Conservation (phyloP, 2,113 vertebrate species). For the Stegastes partitus region DNA sequence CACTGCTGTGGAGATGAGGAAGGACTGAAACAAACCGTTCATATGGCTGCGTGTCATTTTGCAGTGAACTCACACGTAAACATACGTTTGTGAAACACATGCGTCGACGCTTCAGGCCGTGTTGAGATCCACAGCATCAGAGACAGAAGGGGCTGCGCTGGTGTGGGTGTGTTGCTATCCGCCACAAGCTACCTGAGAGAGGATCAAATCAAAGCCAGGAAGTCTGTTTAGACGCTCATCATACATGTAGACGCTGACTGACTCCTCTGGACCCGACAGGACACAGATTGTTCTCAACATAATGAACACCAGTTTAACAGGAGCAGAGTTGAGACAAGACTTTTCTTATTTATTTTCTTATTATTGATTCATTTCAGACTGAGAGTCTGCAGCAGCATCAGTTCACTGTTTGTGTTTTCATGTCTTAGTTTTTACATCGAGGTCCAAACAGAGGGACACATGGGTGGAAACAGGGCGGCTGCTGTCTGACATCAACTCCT, state of each 20-base stretch:
- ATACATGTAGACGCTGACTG: not conserved
- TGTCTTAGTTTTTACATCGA: not conserved
- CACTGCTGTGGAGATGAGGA: no score
- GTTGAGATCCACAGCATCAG: conserved; percentile 29
- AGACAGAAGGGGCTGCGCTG: conserved; percentile 17
- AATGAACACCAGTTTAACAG: conserved; percentile 4
- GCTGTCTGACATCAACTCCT: conserved; percentile 9
- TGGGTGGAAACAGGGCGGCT: not conserved
- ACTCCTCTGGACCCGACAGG: conserved; percentile 10
- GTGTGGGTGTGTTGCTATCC: conserved; percentile 44
- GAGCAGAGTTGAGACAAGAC: not conserved
- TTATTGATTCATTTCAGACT: not conserved
- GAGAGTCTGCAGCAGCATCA: not conserved
- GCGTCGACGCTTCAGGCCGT: conserved; percentile 3
- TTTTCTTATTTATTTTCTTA: no score
- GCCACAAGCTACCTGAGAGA: conserved; percentile 6
- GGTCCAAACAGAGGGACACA: not conserved
- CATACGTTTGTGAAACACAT: not conserved
- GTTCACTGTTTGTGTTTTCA: not conserved
- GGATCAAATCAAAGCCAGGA: conserved; percentile 15
- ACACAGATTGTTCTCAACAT: not conserved
- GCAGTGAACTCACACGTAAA: not conserved
- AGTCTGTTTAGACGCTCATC: conserved; percentile 14
- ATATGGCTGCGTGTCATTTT: not conserved
- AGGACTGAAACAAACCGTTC: not conserved